Conservation (phyloP, 2,888 invertebrate species). For the Agonum fuliginosum region DNA sequence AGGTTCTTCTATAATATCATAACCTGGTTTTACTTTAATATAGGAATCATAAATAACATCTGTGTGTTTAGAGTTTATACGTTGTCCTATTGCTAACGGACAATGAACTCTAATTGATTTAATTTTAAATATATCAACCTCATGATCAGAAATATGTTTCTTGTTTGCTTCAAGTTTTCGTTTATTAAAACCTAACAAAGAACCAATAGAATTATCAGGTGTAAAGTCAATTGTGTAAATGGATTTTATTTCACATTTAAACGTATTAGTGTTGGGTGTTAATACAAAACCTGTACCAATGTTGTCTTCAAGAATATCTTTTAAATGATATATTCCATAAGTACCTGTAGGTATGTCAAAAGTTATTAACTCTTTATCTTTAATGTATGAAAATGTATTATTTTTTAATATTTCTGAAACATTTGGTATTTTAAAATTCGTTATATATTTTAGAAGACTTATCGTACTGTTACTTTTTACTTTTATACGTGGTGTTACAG, state of each 20-base stretch:
- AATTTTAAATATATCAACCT: neutral
- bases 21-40: neutral
- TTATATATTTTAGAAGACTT: neutral
- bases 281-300: neutral
- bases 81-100: neutral
- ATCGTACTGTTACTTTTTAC: neutral
- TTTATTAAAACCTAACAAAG: slow-evolving; percentile 2
- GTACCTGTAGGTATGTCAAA: neutral
- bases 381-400: neutral
- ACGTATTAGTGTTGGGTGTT: neutral
- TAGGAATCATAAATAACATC: neutral
- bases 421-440: neutral
- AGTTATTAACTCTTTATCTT: neutral
- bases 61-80: neutral
- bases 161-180: neutral
- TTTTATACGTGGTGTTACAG: no score
- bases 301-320: neutral
- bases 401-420: neutral
- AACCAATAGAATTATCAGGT: no score
- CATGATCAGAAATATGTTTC: neutral
- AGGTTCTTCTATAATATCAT: slow-evolving; percentile 1
- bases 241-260: slow-evolving; percentile 1
- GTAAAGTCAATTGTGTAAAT: neutral
- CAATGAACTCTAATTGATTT: slow-evolving; percentile 1
- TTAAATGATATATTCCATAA: neutral